A percentile compares a stretch with the other conserved stretches of the same genome.
Conservation (phyloP, 1,140 invertebrate species). For the Scylla paramamosain region DNA sequence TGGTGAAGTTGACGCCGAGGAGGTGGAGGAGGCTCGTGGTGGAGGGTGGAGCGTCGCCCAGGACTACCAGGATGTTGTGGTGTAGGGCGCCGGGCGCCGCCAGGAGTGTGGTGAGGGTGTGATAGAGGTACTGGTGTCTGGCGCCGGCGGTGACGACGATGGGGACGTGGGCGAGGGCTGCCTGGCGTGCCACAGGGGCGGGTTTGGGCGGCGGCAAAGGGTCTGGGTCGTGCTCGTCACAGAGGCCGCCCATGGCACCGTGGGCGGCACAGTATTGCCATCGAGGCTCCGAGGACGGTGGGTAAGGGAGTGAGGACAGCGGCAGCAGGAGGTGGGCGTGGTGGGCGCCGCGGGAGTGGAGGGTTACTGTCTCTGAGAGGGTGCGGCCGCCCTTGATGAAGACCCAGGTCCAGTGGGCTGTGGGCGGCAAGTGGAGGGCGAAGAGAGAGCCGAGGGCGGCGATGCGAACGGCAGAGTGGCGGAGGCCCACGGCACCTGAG, state of each 20-base stretch:
- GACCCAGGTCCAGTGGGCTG: constrained; percentile 74
- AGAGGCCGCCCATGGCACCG: constrained; percentile 65
- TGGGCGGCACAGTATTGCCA: constrained; percentile 53
- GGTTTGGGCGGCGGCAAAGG: constrained; percentile 38
- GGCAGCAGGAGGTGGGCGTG: constrained; percentile 49
- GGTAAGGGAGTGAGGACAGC: constrained; percentile 8
- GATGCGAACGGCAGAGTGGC: constrained; percentile 57
- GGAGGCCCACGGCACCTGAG: constrained; percentile 66
- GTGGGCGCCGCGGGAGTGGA: constrained; percentile 41
- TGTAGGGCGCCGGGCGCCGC: constrained; percentile 52
- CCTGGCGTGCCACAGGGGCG: background rate
- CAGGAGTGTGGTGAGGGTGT: constrained; percentile 59
- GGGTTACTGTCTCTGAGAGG: constrained; percentile 63
- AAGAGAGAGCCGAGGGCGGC: constrained; percentile 62
- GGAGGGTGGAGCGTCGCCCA: constrained; percentile 52
- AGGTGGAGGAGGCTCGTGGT: constrained; percentile 53
- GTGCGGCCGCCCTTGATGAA: constrained; percentile 77
- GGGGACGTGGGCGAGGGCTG: constrained; percentile 33
- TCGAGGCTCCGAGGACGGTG: background rate
- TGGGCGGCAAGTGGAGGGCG: constrained; percentile 58
- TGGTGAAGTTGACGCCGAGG: constrained; percentile 49
- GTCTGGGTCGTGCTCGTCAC: constrained; percentile 39
- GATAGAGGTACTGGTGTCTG: constrained; percentile 65
- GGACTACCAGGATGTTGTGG: constrained; percentile 48
- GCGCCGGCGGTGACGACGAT: constrained; percentile 59